Evolutionary conservation across 1,140 invertebrate genomes (phyloP).

Genomic region (Zaprionus kolodkinae): DNA sequence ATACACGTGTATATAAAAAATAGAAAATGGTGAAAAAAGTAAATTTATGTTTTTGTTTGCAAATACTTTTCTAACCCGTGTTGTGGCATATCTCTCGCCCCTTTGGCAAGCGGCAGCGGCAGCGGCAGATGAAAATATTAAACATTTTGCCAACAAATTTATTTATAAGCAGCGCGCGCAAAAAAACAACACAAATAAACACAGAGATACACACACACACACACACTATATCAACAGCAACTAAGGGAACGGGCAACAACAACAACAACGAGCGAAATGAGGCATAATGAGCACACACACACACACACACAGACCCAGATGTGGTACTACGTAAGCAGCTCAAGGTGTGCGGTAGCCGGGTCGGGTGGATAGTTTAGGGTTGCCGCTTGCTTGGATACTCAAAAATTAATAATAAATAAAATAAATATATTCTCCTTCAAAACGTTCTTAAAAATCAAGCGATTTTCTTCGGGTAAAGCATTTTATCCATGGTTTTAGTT

Average conservation of each 20-base stretch:
- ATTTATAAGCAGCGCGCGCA: slow-evolving; percentile 63
- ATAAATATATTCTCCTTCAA: no score
- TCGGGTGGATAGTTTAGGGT: slow-evolving; percentile 12
- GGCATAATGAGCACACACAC: slow-evolving; percentile 52
- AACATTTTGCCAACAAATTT: slow-evolving; percentile 50
- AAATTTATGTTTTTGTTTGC: slow-evolving; percentile 80
- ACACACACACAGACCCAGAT: slow-evolving; percentile 18
- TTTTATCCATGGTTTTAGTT: no score
- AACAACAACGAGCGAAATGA: slow-evolving; percentile 44
- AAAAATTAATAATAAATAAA: not conserved
- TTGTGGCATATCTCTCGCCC: slow-evolving; percentile 53
- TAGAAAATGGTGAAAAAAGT: slow-evolving; percentile 45
- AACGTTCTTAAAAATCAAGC: no score
- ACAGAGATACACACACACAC: no score
- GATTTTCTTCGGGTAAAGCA: no score
- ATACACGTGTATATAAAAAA: slow-evolving; percentile 30
- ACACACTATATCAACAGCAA: not conserved
- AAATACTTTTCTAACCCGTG: slow-evolving; percentile 72
- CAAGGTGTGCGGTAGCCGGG: slow-evolving; percentile 39
- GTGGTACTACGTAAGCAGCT: slow-evolving; percentile 35
- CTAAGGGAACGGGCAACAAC: slow-evolving; percentile 55
- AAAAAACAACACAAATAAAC: slow-evolving; percentile 22
- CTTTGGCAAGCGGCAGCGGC: slow-evolving; percentile 28
- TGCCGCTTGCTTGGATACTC: not conserved
- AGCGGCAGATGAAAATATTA: slow-evolving; percentile 32